A percentile compares a stretch with the other conserved stretches of the same genome.
phyloP scores from a whole-genome alignment of 2,797 vertebrate species.

The Pitangus sulphuratus region DNA sequence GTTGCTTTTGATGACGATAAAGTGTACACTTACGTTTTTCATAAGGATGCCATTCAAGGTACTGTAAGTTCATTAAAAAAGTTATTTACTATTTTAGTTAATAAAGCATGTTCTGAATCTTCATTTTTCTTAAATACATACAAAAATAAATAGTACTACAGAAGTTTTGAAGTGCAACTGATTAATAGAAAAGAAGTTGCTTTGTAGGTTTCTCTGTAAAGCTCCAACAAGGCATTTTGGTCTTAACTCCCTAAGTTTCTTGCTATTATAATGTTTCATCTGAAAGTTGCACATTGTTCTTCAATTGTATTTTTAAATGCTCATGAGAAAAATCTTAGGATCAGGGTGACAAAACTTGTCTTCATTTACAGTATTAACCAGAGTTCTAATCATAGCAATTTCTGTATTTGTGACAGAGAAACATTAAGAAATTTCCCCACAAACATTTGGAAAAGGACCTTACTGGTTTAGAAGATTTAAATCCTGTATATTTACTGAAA shows the following conservation, averaged over 20 bases:
- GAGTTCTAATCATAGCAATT: background rate
- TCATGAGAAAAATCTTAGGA: background rate
- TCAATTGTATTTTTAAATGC: background rate
- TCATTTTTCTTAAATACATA: background rate
- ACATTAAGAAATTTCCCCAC: background rate
- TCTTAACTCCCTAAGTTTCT: background rate
- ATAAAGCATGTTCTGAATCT: background rate
- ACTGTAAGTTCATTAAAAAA: constrained; percentile 28
- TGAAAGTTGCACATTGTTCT: background rate
- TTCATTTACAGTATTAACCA: background rate
- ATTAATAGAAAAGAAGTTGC: background rate
- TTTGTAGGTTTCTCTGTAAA: background rate
- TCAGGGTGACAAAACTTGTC: background rate
- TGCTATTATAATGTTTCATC: background rate
- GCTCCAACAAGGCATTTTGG: background rate
- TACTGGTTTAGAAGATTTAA: background rate
- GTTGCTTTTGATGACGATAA: constrained; percentile 94
- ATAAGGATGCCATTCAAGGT: constrained; percentile 95
- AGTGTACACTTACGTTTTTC: constrained; percentile 90
- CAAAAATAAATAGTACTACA: background rate
- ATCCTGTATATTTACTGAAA: background rate
- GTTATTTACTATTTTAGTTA: background rate
- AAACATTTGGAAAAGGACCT: background rate
- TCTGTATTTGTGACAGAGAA: background rate
- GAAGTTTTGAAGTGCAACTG: background rate